These are phyloP conservation scores for Ptychobarbus kaznakovi DNA, from an alignment of 2,797 vertebrate genomes.

Conservation along the genomic window DNA sequence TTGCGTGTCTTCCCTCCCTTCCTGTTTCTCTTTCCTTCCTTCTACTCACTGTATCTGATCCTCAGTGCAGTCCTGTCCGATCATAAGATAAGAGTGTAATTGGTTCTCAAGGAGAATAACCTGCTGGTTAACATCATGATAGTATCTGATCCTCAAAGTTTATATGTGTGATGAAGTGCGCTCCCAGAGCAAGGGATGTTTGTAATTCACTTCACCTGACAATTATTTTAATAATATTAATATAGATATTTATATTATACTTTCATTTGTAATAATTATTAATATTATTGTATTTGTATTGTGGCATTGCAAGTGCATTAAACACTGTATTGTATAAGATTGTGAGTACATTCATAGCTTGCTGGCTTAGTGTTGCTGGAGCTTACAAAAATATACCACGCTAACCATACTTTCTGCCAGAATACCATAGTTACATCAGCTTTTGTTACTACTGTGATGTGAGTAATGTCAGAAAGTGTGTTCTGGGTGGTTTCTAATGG, in stretches of 20 bases:
- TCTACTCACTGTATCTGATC: not conserved
- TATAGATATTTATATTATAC: no score
- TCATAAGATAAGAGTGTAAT: slow-evolving; percentile 18
- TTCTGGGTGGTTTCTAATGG: not conserved
- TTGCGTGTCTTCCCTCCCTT: slow-evolving; percentile 23
- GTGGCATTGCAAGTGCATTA: not conserved
- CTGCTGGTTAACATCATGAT: not conserved
- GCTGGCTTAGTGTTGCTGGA: no score
- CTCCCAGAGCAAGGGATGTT: not conserved
- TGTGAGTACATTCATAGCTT: not conserved
- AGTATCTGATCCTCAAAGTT: not conserved
- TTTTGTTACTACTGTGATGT: not conserved
- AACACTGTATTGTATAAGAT: not conserved
- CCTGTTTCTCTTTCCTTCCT: slow-evolving; percentile 10
- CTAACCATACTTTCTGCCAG: not conserved
- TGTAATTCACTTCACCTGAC: no score
- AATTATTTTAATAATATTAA: no score
- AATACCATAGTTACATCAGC: not conserved
- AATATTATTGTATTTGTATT: not conserved
- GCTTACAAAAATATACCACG: not conserved
- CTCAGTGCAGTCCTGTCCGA: not conserved
- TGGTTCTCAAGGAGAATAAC: not conserved
- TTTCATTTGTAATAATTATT: not conserved
- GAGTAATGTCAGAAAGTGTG: not conserved
- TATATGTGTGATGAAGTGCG: not conserved